Conservation (phyloP, 2,797 vertebrate species). For the Falco novaeseelandiae region DNA sequence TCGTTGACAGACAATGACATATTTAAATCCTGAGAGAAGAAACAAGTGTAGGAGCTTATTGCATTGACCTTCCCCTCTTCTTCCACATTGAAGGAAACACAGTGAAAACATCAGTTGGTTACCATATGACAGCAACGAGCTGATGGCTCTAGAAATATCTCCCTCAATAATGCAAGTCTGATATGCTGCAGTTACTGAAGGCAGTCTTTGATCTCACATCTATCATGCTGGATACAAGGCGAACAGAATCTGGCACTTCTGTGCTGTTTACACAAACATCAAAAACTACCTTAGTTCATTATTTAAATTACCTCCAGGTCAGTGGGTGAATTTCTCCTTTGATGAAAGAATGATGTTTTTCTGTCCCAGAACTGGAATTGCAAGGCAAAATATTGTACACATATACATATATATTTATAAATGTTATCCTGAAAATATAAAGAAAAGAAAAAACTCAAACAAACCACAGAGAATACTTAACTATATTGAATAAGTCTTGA, state of each 20-base stretch:
- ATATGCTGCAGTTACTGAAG: background rate
- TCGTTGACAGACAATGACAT: background rate
- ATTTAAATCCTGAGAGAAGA: background rate
- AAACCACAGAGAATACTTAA: background rate
- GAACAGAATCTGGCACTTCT: conserved; percentile 7
- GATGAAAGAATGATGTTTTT: background rate
- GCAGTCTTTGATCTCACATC: conserved; percentile 30
- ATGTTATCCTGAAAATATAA: background rate
- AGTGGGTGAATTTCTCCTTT: conserved; percentile 37
- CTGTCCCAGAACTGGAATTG: background rate
- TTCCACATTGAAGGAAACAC: background rate
- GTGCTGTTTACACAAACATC: conserved; percentile 26
- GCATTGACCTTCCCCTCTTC: background rate
- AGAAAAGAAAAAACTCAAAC: background rate
- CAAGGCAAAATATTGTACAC: background rate
- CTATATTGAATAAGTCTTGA: background rate
- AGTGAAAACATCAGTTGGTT: background rate
- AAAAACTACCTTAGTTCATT: conserved; percentile 31
- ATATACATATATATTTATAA: background rate
- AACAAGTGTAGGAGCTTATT: background rate
- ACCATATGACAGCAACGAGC: background rate
- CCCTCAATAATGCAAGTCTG: background rate
- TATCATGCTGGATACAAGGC: background rate
- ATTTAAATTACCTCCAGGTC: conserved; percentile 56
- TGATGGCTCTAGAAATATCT: background rate